A percentile compares a stretch with the other conserved stretches of the same genome.
Evolutionary conservation across 1,140 invertebrate genomes (phyloP).

Genomic region (Tribolium madens): DNA sequence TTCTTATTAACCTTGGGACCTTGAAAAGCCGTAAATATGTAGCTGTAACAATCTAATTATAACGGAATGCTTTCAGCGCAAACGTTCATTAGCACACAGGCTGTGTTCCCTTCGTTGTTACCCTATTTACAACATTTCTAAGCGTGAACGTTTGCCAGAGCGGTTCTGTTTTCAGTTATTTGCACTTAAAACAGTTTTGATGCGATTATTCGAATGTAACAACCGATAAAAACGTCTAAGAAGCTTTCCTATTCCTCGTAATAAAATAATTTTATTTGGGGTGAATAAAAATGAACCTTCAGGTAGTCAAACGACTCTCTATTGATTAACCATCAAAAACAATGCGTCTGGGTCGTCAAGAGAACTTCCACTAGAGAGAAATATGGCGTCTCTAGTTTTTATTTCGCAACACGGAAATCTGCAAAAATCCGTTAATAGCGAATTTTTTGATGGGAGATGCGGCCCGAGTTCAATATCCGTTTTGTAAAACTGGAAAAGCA

Average conservation of each 20-base stretch:
- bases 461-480: conserved; percentile 18
- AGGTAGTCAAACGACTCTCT: neutral
- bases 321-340: conserved; percentile 30
- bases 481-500: conserved; percentile 34
- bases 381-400: neutral
- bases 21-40: conserved; percentile 11
- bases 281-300: conserved; percentile 3
- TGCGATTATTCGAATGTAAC: conserved; percentile 7
- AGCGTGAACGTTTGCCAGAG: neutral
- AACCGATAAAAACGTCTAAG: neutral
- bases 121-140: conserved; percentile 20
- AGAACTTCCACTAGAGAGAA: neutral
- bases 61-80: conserved; percentile 22
- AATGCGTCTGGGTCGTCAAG: neutral
- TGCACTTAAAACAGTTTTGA: conserved; percentile 10
- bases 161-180: conserved; percentile 16
- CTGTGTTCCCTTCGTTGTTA: neutral
- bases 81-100: conserved; percentile 22
- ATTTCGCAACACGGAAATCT: conserved; percentile 8
- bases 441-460: conserved; percentile 14
- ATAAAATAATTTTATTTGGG: conserved; percentile 17
- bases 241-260: neutral
- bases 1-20: conserved; percentile 10
- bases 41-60: conserved; percentile 15
- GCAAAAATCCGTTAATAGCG: neutral